Evolutionary conservation across 92 coral and sea anemone species (phyloP), one percentile per base, ranked within the genome.

Genomic region (Meandrina meandrites): DNA sequence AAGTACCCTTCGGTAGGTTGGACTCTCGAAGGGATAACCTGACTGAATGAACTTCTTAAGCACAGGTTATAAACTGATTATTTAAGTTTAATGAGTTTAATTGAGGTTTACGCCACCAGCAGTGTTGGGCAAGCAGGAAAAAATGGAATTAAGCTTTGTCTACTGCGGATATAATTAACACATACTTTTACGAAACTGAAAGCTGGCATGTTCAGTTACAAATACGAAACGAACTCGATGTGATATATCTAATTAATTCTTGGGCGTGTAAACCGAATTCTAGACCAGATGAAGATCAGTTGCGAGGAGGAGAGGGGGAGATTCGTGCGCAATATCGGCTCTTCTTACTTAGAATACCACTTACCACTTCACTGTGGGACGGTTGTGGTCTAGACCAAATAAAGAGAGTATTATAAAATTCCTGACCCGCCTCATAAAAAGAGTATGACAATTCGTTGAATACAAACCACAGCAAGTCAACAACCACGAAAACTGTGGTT

Each of bases 71-170:
- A 28, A 7, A 32, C 73, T 16, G 35, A 68, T n/a, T 28, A 73
- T 73, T 73, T 73, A 73, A 35, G 13, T 73, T 73, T 73, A 73
- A 73, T 73, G 51, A 73, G 51, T 34, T 35, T 8, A 72, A 35
- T 73, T 73, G 78, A 73, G 78, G 78, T 73, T 37, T 36, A 19
- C 17, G 78, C 78, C 78, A 73, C 78, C 78, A 73, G 78, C 19
- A 34, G 51, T 40, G 28, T 73, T 35, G 78, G 50, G 48, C 48
- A 24, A n/a, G 2, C 48, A 36, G 78, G 48, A 1, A 73, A 18
- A 72, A 37, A 27, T 66, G 32, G 35, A 28, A 27, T 28, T 37
- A 73, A 72, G 16, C 35, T 27, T 66, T 73, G 78, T 73, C 78
- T 35, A 21, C 51, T 1, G 14, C 15, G 28, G 51, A 73, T 35